Conservation (phyloP, 1,140 invertebrate species). For the Mamestra configurata region DNA sequence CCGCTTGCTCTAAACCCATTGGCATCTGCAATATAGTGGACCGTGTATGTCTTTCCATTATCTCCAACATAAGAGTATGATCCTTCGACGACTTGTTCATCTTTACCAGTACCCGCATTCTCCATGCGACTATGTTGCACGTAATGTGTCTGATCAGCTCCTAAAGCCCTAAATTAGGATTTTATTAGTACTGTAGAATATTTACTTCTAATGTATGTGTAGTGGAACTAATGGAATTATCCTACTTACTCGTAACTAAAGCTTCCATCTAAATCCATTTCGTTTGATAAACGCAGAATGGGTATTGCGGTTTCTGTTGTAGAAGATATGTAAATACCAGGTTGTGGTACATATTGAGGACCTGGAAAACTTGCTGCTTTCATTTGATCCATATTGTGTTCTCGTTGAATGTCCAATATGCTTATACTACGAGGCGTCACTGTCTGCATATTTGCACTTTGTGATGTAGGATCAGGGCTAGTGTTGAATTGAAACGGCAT, state of each 20-base stretch:
- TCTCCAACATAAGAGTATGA: slow-evolving; percentile 90
- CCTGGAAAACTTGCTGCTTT: slow-evolving; percentile 69
- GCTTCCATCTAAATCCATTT: slow-evolving; percentile 88
- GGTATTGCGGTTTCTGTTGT: slow-evolving; percentile 84
- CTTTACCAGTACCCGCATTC: slow-evolving; percentile 87
- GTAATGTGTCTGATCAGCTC: slow-evolving; percentile 87
- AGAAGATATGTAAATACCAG: slow-evolving; percentile 69
- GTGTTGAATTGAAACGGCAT: slow-evolving; percentile 58
- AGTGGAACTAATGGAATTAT: slow-evolving; percentile 1
- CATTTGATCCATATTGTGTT: slow-evolving; percentile 62
- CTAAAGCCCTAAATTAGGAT: slow-evolving; percentile 78
- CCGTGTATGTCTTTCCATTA: slow-evolving; percentile 88
- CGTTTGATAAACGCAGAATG: slow-evolving; percentile 83
- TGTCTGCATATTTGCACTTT: slow-evolving; percentile 59
- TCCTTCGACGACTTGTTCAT: slow-evolving; percentile 89
- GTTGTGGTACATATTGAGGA: slow-evolving; percentile 69
- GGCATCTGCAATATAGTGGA: slow-evolving; percentile 88
- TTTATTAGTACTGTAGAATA: slow-evolving; percentile 7
- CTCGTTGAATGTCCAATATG: slow-evolving; percentile 69
- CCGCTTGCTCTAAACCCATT: slow-evolving; percentile 89
- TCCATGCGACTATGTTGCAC: slow-evolving; percentile 88
- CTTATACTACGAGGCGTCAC: slow-evolving; percentile 71
- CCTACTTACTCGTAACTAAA: slow-evolving; percentile 87
- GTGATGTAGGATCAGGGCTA: slow-evolving; percentile 56
- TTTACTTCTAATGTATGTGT: background rate